Conservation (phyloP, 2,113 vertebrate species). For the Melanotaenia duboulayi region DNA sequence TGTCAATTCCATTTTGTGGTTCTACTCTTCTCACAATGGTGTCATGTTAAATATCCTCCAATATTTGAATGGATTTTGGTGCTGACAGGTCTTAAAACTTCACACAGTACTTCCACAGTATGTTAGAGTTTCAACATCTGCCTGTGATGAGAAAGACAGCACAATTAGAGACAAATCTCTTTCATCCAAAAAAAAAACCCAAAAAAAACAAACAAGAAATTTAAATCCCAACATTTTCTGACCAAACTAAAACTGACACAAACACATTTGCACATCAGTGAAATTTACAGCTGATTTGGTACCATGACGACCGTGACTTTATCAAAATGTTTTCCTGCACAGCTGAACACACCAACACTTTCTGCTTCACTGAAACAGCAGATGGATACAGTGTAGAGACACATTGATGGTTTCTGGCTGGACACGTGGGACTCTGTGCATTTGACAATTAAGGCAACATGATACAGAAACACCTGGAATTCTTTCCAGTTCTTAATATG, state of each 20-base stretch:
- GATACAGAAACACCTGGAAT: too few relatives aligned
- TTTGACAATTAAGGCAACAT: too few relatives aligned
- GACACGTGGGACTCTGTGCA: not conserved
- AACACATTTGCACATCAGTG: slow-evolving; percentile 2
- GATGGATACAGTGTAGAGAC: slow-evolving; percentile 26
- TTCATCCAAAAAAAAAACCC: not conserved
- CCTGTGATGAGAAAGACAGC: not conserved
- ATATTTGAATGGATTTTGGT: too few relatives aligned
- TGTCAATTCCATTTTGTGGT: too few relatives aligned
- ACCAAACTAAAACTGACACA: slow-evolving; percentile 24
- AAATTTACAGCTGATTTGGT: slow-evolving; percentile 43
- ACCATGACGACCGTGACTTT: slow-evolving; percentile 35
- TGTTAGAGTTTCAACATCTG: not conserved
- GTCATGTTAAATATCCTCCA: too few relatives aligned
- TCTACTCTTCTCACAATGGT: too few relatives aligned
- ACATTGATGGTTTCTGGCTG: not conserved
- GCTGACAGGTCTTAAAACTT: too few relatives aligned
- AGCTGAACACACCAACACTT: slow-evolving; percentile 35
- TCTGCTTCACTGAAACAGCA: slow-evolving; percentile 37
- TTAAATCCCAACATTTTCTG: slow-evolving; percentile 19
- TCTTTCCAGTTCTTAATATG: too few relatives aligned
- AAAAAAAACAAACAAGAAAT: not conserved
- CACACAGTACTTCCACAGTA: too few relatives aligned
- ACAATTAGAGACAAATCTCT: not conserved
- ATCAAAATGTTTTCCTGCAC: slow-evolving; percentile 17